Evolutionary conservation across 1,140 invertebrate species (phyloP).

Genomic region (Leptinotarsa defecta): DNA sequence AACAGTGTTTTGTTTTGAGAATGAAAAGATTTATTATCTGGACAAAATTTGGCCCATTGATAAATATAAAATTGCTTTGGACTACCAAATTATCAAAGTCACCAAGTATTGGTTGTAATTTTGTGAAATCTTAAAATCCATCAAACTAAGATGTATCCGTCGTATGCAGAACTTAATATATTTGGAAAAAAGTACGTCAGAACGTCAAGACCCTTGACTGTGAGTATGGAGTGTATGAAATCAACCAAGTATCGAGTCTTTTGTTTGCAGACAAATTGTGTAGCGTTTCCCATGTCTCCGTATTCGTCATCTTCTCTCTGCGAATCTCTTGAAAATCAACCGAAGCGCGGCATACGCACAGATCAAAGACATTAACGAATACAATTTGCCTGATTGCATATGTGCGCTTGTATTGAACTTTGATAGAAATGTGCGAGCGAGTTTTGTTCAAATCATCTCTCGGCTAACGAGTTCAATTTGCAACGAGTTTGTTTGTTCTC

Average conservation of each 20-base stretch:
- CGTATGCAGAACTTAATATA: no score
- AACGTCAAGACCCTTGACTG: neutral
- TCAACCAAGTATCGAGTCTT: neutral
- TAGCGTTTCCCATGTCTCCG: neutral
- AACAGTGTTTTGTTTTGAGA: no score
- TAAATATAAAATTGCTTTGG: no score
- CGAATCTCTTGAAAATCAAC: neutral
- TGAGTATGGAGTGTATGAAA: neutral
- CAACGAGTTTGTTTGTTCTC: no score
- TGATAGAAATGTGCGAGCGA: neutral
- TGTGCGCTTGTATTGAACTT: neutral
- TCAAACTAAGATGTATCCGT: no score
- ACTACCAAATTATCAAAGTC: no score
- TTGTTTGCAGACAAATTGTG: neutral
- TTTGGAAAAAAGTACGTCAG: neutral
- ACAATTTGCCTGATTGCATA: neutral
- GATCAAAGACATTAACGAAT: constrained; percentile 8
- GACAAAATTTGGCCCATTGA: neutral
- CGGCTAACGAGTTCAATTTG: no score
- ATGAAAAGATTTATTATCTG: no score
- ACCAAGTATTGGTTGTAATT: no score
- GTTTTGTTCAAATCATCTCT: no score
- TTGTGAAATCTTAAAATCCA: no score
- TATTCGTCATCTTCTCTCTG: neutral
- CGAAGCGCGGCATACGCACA: neutral